These are phyloP conservation scores for Macrophya alboannulata DNA, from an alignment of 2,888 invertebrate genomes.

Conservation along the genomic window DNA sequence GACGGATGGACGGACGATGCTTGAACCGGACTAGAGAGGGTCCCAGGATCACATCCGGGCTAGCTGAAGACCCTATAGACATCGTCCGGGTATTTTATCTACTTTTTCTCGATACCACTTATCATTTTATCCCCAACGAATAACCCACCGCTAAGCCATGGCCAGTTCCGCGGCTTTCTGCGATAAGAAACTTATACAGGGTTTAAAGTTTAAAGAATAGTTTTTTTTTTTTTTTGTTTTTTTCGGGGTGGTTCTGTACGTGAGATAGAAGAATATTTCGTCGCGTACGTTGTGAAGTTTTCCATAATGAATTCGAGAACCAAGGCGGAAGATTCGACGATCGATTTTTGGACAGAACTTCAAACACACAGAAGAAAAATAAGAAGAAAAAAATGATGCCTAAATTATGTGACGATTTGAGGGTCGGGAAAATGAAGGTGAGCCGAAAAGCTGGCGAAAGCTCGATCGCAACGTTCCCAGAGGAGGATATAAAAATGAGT, in stretches of 20 bases:
- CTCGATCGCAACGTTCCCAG: conserved; percentile 1
- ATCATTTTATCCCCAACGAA: conserved; percentile 26
- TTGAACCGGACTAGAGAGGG: conserved; percentile 40
- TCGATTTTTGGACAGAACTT: background rate
- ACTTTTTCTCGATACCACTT: conserved; percentile 20
- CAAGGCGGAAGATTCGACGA: background rate
- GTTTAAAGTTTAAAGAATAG: background rate
- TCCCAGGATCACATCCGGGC: conserved; percentile 44
- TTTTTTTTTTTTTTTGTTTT: background rate
- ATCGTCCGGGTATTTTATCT: conserved; percentile 11
- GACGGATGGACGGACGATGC: conserved; percentile 40
- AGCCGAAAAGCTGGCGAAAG: background rate
- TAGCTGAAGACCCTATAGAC: conserved; percentile 4
- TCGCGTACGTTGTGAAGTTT: background rate
- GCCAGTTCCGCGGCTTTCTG: background rate
- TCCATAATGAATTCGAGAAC: background rate
- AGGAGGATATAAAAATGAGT: conserved; percentile 1
- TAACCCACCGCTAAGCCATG: background rate
- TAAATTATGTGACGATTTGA: background rate
- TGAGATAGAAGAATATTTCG: background rate
- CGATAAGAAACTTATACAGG: conserved; percentile 22
- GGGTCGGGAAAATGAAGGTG: background rate
- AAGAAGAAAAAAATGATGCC: background rate
- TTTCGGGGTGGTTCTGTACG: background rate
- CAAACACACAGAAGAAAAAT: background rate